A percentile compares a stretch with the other conserved stretches of the same genome.
Evolutionary conservation across 2,113 vertebrate genomes (phyloP).

Genomic region (Desmodus rotundus): DNA sequence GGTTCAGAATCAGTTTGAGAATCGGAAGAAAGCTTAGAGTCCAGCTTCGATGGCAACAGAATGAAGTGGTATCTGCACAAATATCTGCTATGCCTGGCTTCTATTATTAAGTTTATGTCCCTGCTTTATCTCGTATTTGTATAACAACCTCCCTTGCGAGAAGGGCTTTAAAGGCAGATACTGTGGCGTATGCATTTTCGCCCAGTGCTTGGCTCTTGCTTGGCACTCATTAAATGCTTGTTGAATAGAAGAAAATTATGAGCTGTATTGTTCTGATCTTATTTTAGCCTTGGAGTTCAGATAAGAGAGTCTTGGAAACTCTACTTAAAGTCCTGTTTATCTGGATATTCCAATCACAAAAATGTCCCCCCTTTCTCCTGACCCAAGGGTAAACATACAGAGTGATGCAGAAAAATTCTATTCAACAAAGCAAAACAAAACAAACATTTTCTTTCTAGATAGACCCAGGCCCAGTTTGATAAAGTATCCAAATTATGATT

Average conservation of each 20-base stretch:
- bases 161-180: neutral
- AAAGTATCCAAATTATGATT: neutral
- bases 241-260: neutral
- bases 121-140: neutral
- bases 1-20: neutral
- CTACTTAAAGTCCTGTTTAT: neutral
- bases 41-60: neutral
- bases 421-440: neutral
- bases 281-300: neutral
- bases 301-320: conserved; percentile 15
- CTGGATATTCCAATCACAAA: neutral
- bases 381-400: neutral
- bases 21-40: neutral
- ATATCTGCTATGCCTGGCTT: neutral
- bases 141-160: neutral
- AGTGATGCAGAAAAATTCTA: neutral
- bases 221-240: neutral
- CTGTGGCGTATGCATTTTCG: neutral
- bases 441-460: neutral
- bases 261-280: neutral
- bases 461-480: neutral
- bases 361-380: neutral
- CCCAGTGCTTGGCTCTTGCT: neutral
- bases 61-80: neutral
- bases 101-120: neutral